Percentiles rank a stretch among this genome's conserved stretches.
Conservation (phyloP, 1,140 invertebrate genomes). For the Drosophila eugracilis region DNA sequence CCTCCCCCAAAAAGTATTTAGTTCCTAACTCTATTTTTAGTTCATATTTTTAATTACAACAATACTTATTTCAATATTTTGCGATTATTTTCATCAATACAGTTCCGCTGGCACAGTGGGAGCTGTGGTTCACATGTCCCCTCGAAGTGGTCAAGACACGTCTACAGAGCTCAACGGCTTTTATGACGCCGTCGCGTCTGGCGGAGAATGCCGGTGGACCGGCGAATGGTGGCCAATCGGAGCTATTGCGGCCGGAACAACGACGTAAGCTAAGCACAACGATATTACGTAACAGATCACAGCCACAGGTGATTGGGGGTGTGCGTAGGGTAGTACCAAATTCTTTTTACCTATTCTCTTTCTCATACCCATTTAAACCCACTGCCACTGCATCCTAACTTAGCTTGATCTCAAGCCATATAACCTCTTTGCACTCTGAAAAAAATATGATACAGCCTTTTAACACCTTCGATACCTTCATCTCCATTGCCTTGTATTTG, state of each 20-base stretch:
- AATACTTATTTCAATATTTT: not conserved
- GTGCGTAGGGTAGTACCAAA: slow-evolving; percentile 85
- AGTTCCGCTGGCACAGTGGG: slow-evolving; percentile 98
- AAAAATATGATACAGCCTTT: too few species aligned
- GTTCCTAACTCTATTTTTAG: not conserved
- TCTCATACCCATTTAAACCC: slow-evolving; percentile 22
- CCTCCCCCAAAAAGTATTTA: too few species aligned
- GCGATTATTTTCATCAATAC: slow-evolving; percentile 70
- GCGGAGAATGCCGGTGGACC: slow-evolving; percentile 73
- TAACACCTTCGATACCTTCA: slow-evolving; percentile 30
- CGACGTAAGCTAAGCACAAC: slow-evolving; percentile 85
- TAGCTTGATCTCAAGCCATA: slow-evolving; percentile 18
- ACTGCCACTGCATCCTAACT: slow-evolving; percentile 27
- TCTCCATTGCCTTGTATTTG: slow-evolving; percentile 11
- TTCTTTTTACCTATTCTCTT: slow-evolving; percentile 69
- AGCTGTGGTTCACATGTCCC: slow-evolving; percentile 98
- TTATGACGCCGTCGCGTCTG: slow-evolving; percentile 86
- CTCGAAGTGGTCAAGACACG: slow-evolving; percentile 99
- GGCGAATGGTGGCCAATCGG: slow-evolving; percentile 68
- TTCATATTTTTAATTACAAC: too few species aligned
- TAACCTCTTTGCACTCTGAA: too few species aligned
- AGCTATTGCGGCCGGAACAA: slow-evolving; percentile 82
- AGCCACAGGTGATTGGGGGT: slow-evolving; percentile 85
- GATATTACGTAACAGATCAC: slow-evolving; percentile 85
- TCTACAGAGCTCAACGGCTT: slow-evolving; percentile 95